phyloP scores from a whole-genome alignment of 2,888 invertebrate species.

The Lucinisca nassula region DNA sequence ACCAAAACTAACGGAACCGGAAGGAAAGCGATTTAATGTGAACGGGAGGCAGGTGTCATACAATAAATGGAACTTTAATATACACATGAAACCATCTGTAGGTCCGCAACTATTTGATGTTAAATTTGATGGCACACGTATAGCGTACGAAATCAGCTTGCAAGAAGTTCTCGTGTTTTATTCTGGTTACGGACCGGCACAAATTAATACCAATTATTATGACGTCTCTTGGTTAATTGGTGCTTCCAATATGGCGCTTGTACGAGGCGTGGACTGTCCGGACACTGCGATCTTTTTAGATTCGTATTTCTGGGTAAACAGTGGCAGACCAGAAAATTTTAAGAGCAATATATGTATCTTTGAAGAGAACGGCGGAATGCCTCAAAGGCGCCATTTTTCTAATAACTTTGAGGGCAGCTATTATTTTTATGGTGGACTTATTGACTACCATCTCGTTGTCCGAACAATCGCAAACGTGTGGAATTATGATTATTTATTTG shows the following conservation, averaged over 20 bases:
- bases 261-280: slow-evolving; percentile 84
- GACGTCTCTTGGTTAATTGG: slow-evolving; percentile 79
- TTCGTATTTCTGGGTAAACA: slow-evolving; percentile 69
- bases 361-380: slow-evolving; percentile 78
- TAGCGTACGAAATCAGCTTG: slow-evolving; percentile 82
- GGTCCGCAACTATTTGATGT: slow-evolving; percentile 79
- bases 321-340: slow-evolving; percentile 47
- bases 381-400: slow-evolving; percentile 79
- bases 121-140: slow-evolving; percentile 76
- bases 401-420: slow-evolving; percentile 63
- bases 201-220: slow-evolving; percentile 70
- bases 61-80: slow-evolving; percentile 82
- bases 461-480: slow-evolving; percentile 76
- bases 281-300: slow-evolving; percentile 78
- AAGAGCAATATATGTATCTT: slow-evolving; percentile 81
- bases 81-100: slow-evolving; percentile 71
- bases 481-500: slow-evolving; percentile 84
- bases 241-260: slow-evolving; percentile 73
- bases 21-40: slow-evolving; percentile 80
- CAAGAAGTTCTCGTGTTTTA: slow-evolving; percentile 81
- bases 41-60: slow-evolving; percentile 79
- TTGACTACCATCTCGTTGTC: slow-evolving; percentile 77
- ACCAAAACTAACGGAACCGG: slow-evolving; percentile 78
- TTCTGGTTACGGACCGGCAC: slow-evolving; percentile 76
- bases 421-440: slow-evolving; percentile 74